Evolutionary conservation across 2,113 vertebrate genomes (phyloP).

Genomic region (Clupea harengus): DNA sequence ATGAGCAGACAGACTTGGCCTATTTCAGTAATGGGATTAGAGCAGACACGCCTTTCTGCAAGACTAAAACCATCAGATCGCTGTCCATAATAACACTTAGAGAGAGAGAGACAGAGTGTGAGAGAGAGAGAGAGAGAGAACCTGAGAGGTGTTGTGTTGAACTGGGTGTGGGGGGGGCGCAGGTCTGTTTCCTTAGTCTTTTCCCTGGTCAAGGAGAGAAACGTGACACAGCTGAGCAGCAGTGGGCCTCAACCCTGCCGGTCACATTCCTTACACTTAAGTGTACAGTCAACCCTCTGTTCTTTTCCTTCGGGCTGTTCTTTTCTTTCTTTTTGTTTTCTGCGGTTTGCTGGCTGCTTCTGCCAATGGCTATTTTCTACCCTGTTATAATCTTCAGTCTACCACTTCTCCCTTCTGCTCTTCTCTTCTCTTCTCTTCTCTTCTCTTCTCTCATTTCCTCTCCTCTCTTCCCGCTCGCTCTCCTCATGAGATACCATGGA

Average conservation of each 20-base stretch:
- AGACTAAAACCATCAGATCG: conserved; percentile 8
- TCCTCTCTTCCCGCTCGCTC: neutral
- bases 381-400: neutral
- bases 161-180: neutral
- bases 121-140: neutral
- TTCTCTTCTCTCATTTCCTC: neutral
- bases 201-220: neutral
- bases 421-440: neutral
- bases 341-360: neutral
- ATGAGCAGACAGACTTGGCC: conserved; percentile 40
- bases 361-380: neutral
- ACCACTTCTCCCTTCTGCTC: neutral
- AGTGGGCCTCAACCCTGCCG: neutral
- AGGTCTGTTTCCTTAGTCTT: neutral
- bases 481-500: conserved; percentile 40
- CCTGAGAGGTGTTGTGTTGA: neutral
- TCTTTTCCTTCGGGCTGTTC: conserved; percentile 23
- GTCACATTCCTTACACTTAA: neutral
- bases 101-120: neutral
- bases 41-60: conserved; percentile 31
- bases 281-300: neutral
- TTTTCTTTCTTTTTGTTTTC: conserved; percentile 30
- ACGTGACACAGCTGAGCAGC: neutral
- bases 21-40: conserved; percentile 61
- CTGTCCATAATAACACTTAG: conserved; percentile 38